A percentile compares a stretch with the other conserved stretches of the same genome.
Conservation (phyloP, 2,797 vertebrate species). For the Manis crassicaudata region DNA sequence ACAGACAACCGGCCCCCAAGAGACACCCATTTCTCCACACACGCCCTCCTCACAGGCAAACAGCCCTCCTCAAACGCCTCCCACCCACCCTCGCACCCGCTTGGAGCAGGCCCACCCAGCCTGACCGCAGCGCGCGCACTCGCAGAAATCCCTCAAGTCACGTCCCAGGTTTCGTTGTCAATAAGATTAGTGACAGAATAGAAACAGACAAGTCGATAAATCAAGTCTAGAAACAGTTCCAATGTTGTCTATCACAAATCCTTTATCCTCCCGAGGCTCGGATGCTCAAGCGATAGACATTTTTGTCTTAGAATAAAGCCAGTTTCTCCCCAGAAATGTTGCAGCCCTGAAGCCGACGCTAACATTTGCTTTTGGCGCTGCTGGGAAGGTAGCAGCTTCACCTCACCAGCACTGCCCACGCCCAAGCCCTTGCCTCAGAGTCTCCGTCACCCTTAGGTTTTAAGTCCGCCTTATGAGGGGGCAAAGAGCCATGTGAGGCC, state of each 20-base stretch:
- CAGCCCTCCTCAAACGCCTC: background rate
- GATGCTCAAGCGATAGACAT: background rate
- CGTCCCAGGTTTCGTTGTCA: conserved; percentile 62
- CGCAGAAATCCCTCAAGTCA: conserved; percentile 45
- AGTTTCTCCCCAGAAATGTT: conserved; percentile 23
- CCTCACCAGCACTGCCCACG: background rate
- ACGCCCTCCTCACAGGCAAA: background rate
- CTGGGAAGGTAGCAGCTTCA: background rate
- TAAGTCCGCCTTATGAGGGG: background rate
- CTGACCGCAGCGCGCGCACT: background rate
- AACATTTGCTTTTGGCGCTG: background rate
- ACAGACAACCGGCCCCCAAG: background rate
- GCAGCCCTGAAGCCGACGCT: background rate
- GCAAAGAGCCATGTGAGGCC: background rate
- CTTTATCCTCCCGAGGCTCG: background rate
- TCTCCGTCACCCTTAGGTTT: background rate
- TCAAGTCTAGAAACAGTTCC: conserved; percentile 66
- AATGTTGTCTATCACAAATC: conserved; percentile 44
- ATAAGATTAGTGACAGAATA: conserved; percentile 67
- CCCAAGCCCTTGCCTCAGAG: background rate
- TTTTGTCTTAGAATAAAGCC: conserved; percentile 51
- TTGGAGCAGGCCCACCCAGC: background rate
- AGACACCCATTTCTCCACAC: conserved; percentile 33
- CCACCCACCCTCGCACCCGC: background rate
- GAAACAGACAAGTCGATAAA: conserved; percentile 77